Base-by-base conservation (phyloP, 2,888 invertebrate species). In the Scaptomyza caliginosa region DNA sequence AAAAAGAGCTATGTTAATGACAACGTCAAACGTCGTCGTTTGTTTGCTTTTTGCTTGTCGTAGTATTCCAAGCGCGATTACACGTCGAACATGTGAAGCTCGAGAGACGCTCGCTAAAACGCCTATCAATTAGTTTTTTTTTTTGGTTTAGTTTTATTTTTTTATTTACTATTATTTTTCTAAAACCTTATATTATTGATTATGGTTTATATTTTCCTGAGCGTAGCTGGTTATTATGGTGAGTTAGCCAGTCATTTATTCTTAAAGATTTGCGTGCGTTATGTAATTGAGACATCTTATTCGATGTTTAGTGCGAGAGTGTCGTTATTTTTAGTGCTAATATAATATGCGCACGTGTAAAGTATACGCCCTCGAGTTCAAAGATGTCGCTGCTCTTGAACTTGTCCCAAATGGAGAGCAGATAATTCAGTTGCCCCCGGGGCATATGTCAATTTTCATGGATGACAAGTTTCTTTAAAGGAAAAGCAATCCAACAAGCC, bases 171-270 rank as follows among this genome's bases (percentile, higher is more conserved):
- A 52, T 64, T 52, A 43, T 45, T 49, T 59, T 62, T 55, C 56
- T 62, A 52, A 26, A 40, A 30, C 36, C 13, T 34, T 34, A 39
- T 40, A 40, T 54, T 54, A n/a, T n/a, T 59, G 43, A 77, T 67
- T 69, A 91, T 91, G 91, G 89, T 91, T 88, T 91, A 91, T 77
- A 77, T 91, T 70, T 91, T 89, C 73, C 86, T 91, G 60, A 90
- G 90, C 79, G 90, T 90, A 54, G 83, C 87, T 57, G 90, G 89
- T 70, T 90, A 89, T 77, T 91, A 91, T 77, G 91, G 91, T 91
- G 86, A 91, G 91, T 90, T 67, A 34, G 32, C 48, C 48, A 64
- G 50, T 34, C 60, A 43, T 52, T 50, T 34, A 8, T 16, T 16
- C 1, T 30, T 51, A 77, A 72, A 40, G 52, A 65, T 70, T 80